Evolutionary conservation across 2,797 vertebrate genomes (phyloP).

Genomic region (Passerculus sandwichensis): DNA sequence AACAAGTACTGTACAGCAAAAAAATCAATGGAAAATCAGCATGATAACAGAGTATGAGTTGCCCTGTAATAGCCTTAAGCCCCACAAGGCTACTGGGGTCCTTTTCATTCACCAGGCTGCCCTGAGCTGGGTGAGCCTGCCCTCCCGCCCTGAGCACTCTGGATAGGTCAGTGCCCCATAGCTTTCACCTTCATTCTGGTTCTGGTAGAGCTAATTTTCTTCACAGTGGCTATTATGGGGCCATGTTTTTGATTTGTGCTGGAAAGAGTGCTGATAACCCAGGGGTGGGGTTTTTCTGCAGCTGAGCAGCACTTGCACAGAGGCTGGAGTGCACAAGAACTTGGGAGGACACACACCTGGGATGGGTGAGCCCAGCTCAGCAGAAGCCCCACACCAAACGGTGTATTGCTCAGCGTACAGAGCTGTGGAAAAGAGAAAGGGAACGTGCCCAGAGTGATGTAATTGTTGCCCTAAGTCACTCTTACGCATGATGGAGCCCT

Average conservation of each 20-base stretch:
- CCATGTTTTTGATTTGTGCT: neutral
- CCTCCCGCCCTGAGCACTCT: neutral
- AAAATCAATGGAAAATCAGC: conserved; percentile 80
- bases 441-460: neutral
- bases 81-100: conserved; percentile 63
- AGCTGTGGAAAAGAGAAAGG: neutral
- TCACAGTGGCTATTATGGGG: neutral
- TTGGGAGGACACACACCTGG: neutral
- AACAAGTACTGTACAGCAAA: conserved; percentile 75
- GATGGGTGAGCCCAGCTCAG: neutral
- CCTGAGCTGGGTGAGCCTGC: conserved; percentile 4
- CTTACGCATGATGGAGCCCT: neutral
- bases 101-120: conserved; percentile 69
- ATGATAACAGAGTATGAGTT: conserved; percentile 77
- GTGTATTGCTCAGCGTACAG: neutral
- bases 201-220: neutral
- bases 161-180: neutral
- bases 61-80: conserved; percentile 75
- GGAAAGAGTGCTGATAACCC: neutral
- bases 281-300: neutral
- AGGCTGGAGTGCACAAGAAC: neutral
- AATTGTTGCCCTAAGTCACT: neutral
- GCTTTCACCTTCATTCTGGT: neutral
- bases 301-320: neutral
- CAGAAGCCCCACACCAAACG: neutral